A percentile compares a stretch with the other conserved stretches of the same genome.
phyloP scores from a whole-genome alignment of 1,140 invertebrate species.

The Drosophila suzukii region DNA sequence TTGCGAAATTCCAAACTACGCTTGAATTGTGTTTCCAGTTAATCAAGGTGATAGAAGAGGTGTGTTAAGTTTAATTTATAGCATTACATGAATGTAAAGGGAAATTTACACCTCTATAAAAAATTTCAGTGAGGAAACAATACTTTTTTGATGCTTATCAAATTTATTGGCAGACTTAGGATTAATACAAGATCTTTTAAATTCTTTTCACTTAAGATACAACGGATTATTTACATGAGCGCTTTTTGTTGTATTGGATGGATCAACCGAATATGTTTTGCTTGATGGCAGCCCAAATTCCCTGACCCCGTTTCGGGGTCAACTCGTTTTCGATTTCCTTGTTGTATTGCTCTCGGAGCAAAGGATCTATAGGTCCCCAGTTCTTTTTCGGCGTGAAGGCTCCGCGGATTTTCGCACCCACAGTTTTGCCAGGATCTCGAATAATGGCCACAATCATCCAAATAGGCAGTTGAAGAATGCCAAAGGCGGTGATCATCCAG shows the following conservation, averaged over 20 bases:
- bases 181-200: conserved; percentile 28
- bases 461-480: conserved; percentile 86
- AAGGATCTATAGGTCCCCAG: conserved; percentile 86
- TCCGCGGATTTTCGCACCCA: conserved; percentile 84
- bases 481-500: conserved; percentile 86
- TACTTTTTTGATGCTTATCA: conserved; percentile 4
- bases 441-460: conserved; percentile 86
- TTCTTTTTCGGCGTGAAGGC: conserved; percentile 85
- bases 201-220: conserved; percentile 20
- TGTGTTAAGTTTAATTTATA: not conserved
- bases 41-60: not conserved
- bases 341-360: conserved; percentile 75
- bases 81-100: not conserved
- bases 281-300: conserved; percentile 70
- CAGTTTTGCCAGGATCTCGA: conserved; percentile 76
- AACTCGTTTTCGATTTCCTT: conserved; percentile 72
- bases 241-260: not conserved
- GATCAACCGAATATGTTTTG: conserved; percentile 69
- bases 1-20: not conserved
- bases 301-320: conserved; percentile 44
- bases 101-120: too few species aligned
- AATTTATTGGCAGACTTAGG: conserved; percentile 66
- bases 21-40: not conserved
- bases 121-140: too few species aligned
- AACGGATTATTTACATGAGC: conserved; percentile 17